Conservation (phyloP, 1,140 invertebrate genomes). For the Philotrypesis tridentata region DNA sequence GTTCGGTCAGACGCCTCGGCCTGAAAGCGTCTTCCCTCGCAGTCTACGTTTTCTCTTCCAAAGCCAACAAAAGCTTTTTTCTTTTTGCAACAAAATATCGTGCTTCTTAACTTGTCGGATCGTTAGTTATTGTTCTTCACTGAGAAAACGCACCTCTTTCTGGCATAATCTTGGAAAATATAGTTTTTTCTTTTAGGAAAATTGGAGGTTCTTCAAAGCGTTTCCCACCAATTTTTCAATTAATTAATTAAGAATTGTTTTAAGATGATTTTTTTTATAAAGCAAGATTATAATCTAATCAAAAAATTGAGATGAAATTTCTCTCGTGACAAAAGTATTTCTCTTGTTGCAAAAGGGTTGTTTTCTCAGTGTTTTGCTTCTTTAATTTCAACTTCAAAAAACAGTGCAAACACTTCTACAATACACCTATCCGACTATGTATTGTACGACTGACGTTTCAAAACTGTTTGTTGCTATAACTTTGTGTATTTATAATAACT, state of each 20-base stretch:
- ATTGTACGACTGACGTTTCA: not conserved
- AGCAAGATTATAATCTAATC: no score
- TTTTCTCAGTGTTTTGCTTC: no score
- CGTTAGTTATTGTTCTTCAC: not conserved
- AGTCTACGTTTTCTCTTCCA: not conserved
- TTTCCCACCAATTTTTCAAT: no score
- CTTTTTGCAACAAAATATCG: conserved; percentile 34
- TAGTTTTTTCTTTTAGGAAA: no score
- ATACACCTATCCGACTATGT: not conserved
- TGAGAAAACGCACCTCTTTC: no score
- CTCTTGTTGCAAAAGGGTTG: no score
- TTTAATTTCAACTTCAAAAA: conserved; percentile 7
- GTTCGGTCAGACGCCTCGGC: not conserved
- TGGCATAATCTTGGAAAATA: no score
- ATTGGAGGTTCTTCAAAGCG: no score
- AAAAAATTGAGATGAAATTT: no score
- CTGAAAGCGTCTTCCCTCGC: not conserved
- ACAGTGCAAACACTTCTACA: conserved; percentile 8
- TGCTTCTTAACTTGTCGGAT: conserved; percentile 23
- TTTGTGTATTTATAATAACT: not conserved
- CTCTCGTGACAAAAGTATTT: no score
- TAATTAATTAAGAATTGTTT: no score
- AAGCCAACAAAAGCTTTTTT: conserved; percentile 5
- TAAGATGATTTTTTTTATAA: no score
- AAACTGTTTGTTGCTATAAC: not conserved